Percentiles rank a stretch among this genome's conserved stretches.
Evolutionary conservation across 2,797 vertebrate genomes (phyloP).

Genomic region (Hozukius guyotensis): DNA sequence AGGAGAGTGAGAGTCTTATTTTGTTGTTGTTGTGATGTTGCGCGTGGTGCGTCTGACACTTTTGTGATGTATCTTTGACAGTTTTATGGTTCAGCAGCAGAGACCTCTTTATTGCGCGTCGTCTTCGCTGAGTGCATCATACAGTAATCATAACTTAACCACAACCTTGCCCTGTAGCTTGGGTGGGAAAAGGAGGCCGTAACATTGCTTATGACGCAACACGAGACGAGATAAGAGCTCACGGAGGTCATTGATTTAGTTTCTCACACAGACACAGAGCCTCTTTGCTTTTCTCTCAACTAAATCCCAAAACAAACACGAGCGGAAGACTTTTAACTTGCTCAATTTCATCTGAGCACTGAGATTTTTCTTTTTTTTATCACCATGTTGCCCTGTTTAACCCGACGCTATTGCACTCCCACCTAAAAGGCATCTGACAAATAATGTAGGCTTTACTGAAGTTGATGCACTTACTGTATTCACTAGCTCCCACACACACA

Average conservation of each 20-base stretch:
- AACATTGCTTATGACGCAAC: conserved; percentile 51
- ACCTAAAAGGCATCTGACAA: neutral
- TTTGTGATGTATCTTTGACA: conserved; percentile 74
- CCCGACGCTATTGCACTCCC: neutral
- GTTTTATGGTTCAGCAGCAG: conserved; percentile 71
- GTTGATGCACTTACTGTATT: conserved; percentile 3
- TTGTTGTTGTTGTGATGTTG: conserved; percentile 36
- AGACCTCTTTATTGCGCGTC: conserved; percentile 66
- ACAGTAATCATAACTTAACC: conserved; percentile 73
- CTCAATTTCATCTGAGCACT: neutral
- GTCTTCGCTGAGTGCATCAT: conserved; percentile 71
- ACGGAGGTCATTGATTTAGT: conserved; percentile 26
- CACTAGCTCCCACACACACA: conserved; percentile 5
- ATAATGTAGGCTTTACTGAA: conserved; percentile 18
- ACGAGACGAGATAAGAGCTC: conserved; percentile 18
- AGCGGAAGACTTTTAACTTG: neutral
- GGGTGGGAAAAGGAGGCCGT: conserved; percentile 28
- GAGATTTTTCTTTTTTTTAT: neutral
- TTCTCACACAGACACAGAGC: conserved; percentile 14
- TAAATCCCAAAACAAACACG: conserved; percentile 22
- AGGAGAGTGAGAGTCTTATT: conserved; percentile 28
- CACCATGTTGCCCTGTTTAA: neutral
- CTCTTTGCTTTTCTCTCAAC: conserved; percentile 2
- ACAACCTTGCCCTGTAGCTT: conserved; percentile 66
- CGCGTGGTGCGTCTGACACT: conserved; percentile 55